These are phyloP conservation scores for Pseudonaja textilis DNA, from an alignment of 2,113 vertebrate genomes.

Conservation along the genomic window DNA sequence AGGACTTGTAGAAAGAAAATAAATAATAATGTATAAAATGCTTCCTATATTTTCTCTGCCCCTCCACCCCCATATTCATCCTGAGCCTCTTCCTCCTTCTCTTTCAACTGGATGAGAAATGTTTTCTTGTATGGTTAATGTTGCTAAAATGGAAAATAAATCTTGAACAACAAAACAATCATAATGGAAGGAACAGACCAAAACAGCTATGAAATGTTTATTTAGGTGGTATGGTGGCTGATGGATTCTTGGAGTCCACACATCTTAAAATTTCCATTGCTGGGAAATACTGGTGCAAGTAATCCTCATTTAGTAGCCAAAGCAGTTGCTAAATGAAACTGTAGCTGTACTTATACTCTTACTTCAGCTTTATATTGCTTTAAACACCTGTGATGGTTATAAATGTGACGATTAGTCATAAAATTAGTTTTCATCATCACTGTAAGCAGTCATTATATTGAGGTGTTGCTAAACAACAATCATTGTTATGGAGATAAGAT, in stretches of 20 bases:
- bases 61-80: not conserved
- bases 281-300: not conserved
- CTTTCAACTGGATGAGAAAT: slow-evolving; percentile 41
- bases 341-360: not conserved
- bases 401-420: not conserved
- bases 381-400: not conserved
- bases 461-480: not conserved
- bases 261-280: not conserved
- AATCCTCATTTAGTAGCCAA: not conserved
- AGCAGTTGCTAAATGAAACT: not conserved
- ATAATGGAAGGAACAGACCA: slow-evolving; percentile 17
- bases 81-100: slow-evolving; percentile 28
- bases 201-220: not conserved
- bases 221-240: not conserved
- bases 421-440: not conserved
- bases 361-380: not conserved
- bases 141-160: slow-evolving; percentile 55
- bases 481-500: not conserved
- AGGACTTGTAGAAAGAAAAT: slow-evolving; percentile 38
- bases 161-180: slow-evolving; percentile 27
- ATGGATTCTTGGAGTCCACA: not conserved
- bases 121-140: slow-evolving; percentile 52
- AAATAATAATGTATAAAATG: not conserved
- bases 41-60: not conserved
- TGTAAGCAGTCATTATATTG: not conserved